phyloP scores from a whole-genome alignment of 2,113 vertebrate species.

The Pandion haliaetus region DNA sequence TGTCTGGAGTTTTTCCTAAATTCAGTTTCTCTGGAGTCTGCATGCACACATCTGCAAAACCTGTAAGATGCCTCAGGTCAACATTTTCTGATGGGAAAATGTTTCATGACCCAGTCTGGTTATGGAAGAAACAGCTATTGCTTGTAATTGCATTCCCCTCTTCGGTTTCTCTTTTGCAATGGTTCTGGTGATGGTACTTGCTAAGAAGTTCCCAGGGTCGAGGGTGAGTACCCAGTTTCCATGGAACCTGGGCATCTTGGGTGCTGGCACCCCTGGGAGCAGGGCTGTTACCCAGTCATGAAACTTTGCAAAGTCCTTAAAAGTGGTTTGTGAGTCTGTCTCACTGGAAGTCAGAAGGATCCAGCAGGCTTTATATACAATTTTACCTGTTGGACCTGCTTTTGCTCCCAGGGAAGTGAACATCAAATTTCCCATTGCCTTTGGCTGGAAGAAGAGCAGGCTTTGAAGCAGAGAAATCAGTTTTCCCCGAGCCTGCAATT shows the following conservation, averaged over 20 bases:
- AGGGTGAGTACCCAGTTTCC: not conserved
- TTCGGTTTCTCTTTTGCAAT: not conserved
- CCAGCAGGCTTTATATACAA: not conserved
- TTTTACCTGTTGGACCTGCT: not conserved
- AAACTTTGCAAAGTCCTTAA: not conserved
- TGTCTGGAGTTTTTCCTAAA: not conserved
- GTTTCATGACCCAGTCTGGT: not conserved
- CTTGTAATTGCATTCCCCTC: not conserved
- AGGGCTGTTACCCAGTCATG: not conserved
- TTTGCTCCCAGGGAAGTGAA: not conserved
- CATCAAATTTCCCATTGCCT: not conserved
- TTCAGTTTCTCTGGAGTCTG: not conserved
- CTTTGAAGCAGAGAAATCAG: not conserved
- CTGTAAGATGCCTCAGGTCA: not conserved
- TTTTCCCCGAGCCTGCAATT: not conserved
- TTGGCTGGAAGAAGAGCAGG: not conserved
- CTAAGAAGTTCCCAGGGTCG: not conserved
- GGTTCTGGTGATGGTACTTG: not conserved
- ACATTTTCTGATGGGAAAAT: not conserved
- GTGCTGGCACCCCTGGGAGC: not conserved
- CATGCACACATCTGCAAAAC: not conserved
- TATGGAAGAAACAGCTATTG: not conserved
- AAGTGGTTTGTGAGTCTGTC: not conserved
- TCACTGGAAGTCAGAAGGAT: not conserved
- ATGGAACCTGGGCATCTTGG: not conserved